phyloP scores from a whole-genome alignment of 2,113 vertebrate species.

The Ivindomyrus marchei region DNA sequence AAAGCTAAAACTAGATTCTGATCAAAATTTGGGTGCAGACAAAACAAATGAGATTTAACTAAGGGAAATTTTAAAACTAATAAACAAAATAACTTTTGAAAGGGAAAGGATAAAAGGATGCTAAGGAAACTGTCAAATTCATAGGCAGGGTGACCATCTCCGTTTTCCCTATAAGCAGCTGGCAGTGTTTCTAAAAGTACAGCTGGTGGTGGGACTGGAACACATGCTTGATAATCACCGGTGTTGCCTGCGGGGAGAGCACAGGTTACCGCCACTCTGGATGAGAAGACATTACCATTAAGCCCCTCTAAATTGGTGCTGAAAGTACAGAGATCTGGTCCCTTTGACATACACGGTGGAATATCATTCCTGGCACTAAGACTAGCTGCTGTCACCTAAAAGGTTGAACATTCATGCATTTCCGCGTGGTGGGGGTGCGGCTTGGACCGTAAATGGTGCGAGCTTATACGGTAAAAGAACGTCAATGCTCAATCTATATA shows the following conservation, averaged over 20 bases:
- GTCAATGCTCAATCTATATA: background rate
- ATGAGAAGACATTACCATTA: constrained; percentile 12
- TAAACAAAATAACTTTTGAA: background rate
- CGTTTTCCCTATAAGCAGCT: background rate
- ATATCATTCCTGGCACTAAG: background rate
- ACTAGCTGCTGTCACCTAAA: background rate
- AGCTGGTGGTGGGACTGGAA: constrained; percentile 14
- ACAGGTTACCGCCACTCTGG: constrained; percentile 15
- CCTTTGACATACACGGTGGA: constrained; percentile 5
- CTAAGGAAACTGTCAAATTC: background rate
- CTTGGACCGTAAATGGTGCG: background rate
- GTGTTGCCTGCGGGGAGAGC: constrained; percentile 1
- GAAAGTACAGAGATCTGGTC: background rate
- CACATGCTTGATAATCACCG: constrained; percentile 16
- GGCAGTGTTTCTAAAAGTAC: background rate
- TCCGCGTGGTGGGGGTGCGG: background rate
- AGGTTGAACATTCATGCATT: too few relatives aligned
- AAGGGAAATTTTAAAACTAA: background rate
- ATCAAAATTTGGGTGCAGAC: background rate
- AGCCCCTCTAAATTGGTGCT: background rate
- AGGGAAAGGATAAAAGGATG: too few relatives aligned
- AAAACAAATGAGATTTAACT: background rate
- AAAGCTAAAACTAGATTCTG: background rate
- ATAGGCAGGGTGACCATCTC: background rate
- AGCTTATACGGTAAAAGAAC: background rate